Percentiles rank a stretch among this genome's conserved stretches.
Conservation (phyloP, 2,888 invertebrate species). For the Aplocera efformata region DNA sequence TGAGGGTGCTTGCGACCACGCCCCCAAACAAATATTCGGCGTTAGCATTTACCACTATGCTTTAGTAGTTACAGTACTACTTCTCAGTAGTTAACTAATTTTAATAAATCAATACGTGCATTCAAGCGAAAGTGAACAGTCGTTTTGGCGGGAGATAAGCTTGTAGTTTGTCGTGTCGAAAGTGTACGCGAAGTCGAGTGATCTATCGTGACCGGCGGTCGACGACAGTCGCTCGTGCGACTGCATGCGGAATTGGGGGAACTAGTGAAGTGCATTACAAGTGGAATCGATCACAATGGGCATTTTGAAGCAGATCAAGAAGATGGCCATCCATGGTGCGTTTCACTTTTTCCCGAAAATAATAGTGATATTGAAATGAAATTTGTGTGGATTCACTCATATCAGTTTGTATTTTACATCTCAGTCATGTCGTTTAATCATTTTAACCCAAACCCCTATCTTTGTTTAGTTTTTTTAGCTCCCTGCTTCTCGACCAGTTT, state of each 20-base stretch:
- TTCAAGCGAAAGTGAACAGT: slow-evolving; percentile 28
- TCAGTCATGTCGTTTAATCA: no score
- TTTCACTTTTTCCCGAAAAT: slow-evolving; percentile 29
- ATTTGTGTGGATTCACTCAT: no score
- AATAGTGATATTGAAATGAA: no score
- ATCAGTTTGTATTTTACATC: no score
- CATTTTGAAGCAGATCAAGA: slow-evolving; percentile 71
- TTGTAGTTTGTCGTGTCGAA: slow-evolving; percentile 34
- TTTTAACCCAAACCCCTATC: no score
- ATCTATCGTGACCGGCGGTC: slow-evolving; percentile 46
- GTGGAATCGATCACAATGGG: slow-evolving; percentile 46
- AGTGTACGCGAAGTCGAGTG: slow-evolving; percentile 35
- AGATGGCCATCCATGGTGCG: slow-evolving; percentile 64
- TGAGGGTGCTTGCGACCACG: no score
- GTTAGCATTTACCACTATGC: no score
- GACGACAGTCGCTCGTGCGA: slow-evolving; percentile 47
- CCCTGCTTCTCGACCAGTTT: no score
- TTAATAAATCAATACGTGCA: slow-evolving; percentile 19
- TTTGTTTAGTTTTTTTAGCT: no score
- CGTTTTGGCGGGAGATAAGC: slow-evolving; percentile 57
- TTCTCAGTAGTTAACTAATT: slow-evolving; percentile 12
- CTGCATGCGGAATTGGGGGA: slow-evolving; percentile 30
- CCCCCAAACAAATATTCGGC: no score
- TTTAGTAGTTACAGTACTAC: no score
- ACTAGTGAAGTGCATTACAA: slow-evolving; percentile 24